Percentiles rank a stretch among this genome's conserved stretches.
Conservation (phyloP, 2,113 vertebrate genomes). For the Leptodactylus fuscus region DNA sequence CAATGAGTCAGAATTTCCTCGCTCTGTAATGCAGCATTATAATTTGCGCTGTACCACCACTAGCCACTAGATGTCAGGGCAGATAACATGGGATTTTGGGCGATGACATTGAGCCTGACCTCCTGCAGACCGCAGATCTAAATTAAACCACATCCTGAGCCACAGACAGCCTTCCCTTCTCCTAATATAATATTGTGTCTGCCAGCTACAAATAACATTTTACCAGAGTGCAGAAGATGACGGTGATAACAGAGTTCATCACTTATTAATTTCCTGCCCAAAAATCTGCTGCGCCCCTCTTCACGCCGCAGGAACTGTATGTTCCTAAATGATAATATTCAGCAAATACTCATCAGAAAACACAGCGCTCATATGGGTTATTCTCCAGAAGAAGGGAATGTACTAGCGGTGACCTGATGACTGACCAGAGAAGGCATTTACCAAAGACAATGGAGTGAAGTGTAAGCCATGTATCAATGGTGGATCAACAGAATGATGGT, state of each 20-base stretch:
- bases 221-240: slow-evolving; percentile 22
- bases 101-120: slow-evolving; percentile 15
- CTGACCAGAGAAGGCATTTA: neutral
- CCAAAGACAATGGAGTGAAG: neutral
- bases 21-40: too few species aligned
- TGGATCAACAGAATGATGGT: neutral
- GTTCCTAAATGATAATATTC: neutral
- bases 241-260: slow-evolving; percentile 27
- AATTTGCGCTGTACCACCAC: neutral
- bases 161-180: neutral
- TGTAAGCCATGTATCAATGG: too few species aligned
- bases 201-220: slow-evolving; percentile 1
- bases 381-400: neutral
- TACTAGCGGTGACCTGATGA: neutral
- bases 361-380: neutral
- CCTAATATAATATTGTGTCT: slow-evolving; percentile 3
- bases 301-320: neutral
- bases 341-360: neutral
- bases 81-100: neutral
- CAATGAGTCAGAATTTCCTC: too few species aligned
- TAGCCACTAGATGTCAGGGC: slow-evolving; percentile 43
- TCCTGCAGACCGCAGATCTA: slow-evolving; percentile 3
- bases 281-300: neutral
- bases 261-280: slow-evolving; percentile 36
- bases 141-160: slow-evolving; percentile 49